Evolutionary conservation across 1,140 invertebrate genomes (phyloP).

Genomic region (Pogonomyrmex barbatus): DNA sequence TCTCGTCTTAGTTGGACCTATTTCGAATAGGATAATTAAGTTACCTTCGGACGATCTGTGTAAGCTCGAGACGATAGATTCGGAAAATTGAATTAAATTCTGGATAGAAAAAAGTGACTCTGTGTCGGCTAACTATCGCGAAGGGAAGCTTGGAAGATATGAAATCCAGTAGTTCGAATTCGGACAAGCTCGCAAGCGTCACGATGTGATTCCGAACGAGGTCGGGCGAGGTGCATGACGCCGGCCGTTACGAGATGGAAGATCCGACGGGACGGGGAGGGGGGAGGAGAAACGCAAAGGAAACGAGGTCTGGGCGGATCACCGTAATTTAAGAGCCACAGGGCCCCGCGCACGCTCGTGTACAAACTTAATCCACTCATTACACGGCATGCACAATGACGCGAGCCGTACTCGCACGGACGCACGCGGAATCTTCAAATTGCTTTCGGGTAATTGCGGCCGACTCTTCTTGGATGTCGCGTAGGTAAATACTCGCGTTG

Average conservation of each 20-base stretch:
- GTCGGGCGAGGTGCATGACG: conserved; percentile 42
- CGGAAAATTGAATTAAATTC: conserved; percentile 7
- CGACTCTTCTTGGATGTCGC: conserved; percentile 33
- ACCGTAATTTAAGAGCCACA: conserved; percentile 70
- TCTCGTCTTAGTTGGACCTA: not conserved
- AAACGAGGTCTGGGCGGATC: conserved; percentile 61
- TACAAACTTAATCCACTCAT: conserved; percentile 73
- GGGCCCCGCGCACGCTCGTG: conserved; percentile 57
- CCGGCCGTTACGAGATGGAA: conserved; percentile 29
- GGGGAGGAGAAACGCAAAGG: not conserved
- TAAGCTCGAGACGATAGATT: not conserved
- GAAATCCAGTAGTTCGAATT: conserved; percentile 16
- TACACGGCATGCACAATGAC: conserved; percentile 70
- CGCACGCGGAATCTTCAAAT: conserved; percentile 65
- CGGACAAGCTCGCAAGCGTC: not conserved
- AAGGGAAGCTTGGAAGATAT: not conserved
- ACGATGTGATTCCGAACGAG: conserved; percentile 39
- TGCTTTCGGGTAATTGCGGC: conserved; percentile 57
- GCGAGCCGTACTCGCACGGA: conserved; percentile 49
- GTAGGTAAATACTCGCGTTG: conserved; percentile 43
- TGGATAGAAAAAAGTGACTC: not conserved
- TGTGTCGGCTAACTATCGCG: not conserved
- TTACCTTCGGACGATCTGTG: not conserved
- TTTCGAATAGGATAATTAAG: not conserved
- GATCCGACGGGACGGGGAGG: not conserved